Conservation (phyloP, 2,797 vertebrate genomes). For the Tamandua tetradactyla region DNA sequence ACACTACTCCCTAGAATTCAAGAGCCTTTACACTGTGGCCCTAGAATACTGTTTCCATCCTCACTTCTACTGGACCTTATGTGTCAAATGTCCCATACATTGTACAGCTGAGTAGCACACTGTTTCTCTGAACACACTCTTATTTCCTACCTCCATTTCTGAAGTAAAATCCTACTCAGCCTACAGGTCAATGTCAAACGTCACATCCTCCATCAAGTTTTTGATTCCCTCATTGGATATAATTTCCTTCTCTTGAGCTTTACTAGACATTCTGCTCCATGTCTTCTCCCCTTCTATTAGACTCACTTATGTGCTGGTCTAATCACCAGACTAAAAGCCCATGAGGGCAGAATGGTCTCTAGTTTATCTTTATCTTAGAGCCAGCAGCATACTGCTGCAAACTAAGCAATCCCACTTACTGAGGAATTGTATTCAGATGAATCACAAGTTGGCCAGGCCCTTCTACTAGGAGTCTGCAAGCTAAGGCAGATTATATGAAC, state of each 20-base stretch:
- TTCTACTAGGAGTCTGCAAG: neutral
- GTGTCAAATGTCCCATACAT: neutral
- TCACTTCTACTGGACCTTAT: neutral
- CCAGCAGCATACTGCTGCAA: neutral
- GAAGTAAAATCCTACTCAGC: neutral
- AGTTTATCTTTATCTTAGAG: neutral
- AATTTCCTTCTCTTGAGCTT: conserved; percentile 16
- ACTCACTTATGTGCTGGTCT: neutral
- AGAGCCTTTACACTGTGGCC: neutral
- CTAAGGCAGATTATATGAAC: neutral
- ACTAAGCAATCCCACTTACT: too few species aligned
- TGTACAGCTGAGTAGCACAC: neutral
- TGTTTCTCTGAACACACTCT: neutral
- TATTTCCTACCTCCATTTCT: neutral
- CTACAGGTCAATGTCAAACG: neutral
- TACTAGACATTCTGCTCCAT: neutral
- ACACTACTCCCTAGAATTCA: neutral
- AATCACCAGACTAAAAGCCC: neutral
- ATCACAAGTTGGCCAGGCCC: neutral
- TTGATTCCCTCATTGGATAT: neutral
- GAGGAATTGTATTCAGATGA: neutral
- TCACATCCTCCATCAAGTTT: neutral
- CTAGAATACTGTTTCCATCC: neutral
- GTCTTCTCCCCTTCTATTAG: neutral
- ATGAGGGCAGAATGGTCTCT: neutral